phyloP scores from a whole-genome alignment of 2,888 invertebrate genomes.

The Andrena bicolor region DNA sequence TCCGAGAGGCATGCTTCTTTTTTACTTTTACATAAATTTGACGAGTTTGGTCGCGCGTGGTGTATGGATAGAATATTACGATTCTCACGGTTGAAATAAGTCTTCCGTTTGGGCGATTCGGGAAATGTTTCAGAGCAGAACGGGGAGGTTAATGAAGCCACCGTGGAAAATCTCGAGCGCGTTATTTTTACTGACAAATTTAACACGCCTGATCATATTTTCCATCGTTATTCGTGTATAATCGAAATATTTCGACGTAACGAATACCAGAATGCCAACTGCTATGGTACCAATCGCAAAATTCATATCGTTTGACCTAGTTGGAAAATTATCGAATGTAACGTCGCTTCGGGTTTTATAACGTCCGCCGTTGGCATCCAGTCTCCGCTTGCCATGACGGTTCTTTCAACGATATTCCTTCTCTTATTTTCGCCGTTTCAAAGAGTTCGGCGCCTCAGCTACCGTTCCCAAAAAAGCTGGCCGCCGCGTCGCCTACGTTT shows the following conservation, averaged over 20 bases:
- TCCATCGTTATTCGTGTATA: not conserved
- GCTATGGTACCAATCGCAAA: not conserved
- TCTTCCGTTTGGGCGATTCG: not conserved
- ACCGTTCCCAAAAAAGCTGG: not conserved
- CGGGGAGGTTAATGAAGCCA: not conserved
- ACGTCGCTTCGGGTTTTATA: not conserved
- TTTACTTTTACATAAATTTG: not conserved
- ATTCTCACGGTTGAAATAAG: not conserved
- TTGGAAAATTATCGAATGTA: slow-evolving; percentile 16
- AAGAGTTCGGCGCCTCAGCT: no score
- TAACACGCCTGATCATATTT: not conserved
- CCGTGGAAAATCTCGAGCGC: not conserved
- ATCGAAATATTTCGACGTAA: not conserved
- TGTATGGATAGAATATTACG: not conserved
- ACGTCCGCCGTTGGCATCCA: not conserved
- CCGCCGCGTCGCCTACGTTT: not conserved
- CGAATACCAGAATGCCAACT: not conserved
- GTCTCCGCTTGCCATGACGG: no score
- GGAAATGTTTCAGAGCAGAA: not conserved
- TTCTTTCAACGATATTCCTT: not conserved
- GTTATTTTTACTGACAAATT: not conserved
- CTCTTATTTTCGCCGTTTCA: not conserved
- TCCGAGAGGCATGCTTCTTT: not conserved
- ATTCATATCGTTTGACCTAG: slow-evolving; percentile 27
- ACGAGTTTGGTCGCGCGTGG: no score